Percentiles rank a stretch among this genome's conserved stretches.
These are phyloP conservation scores for Grapholita molesta DNA, from an alignment of 1,140 invertebrate genomes.

Conservation along the genomic window DNA sequence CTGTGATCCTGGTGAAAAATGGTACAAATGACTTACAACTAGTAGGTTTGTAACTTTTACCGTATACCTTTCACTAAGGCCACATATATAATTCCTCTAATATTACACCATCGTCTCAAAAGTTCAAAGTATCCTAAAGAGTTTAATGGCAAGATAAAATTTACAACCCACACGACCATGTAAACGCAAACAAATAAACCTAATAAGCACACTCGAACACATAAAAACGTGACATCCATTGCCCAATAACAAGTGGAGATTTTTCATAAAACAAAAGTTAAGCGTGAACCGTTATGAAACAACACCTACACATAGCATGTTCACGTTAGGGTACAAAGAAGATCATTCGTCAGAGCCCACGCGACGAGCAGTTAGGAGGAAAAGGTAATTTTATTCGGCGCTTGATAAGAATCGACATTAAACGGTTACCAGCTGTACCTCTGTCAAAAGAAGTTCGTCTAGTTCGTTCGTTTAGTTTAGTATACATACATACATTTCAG, in stretches of 20 bases:
- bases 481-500: too few relatives aligned
- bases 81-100: background rate
- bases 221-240: constrained; percentile 17
- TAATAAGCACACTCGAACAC: constrained; percentile 8
- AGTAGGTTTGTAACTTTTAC: too few relatives aligned
- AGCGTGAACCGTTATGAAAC: constrained; percentile 13
- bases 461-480: too few relatives aligned
- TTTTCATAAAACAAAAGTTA: constrained; percentile 17
- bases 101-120: background rate
- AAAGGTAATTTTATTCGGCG: constrained; percentile 6
- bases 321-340: constrained; percentile 1
- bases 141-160: constrained; percentile 9
- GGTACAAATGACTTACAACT: too few relatives aligned
- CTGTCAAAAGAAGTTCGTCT: background rate
- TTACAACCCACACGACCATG: background rate
- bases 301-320: background rate
- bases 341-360: background rate
- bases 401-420: constrained; percentile 7
- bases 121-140: background rate
- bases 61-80: too few relatives aligned
- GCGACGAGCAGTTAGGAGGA: background rate
- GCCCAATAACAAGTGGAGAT: constrained; percentile 12
- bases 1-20: too few relatives aligned
- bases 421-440: background rate
- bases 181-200: constrained; percentile 4